Evolutionary conservation across 2,888 invertebrate genomes (phyloP), one percentile per base, ranked within the genome.

Genomic region (Perizoma affinitatum): DNA sequence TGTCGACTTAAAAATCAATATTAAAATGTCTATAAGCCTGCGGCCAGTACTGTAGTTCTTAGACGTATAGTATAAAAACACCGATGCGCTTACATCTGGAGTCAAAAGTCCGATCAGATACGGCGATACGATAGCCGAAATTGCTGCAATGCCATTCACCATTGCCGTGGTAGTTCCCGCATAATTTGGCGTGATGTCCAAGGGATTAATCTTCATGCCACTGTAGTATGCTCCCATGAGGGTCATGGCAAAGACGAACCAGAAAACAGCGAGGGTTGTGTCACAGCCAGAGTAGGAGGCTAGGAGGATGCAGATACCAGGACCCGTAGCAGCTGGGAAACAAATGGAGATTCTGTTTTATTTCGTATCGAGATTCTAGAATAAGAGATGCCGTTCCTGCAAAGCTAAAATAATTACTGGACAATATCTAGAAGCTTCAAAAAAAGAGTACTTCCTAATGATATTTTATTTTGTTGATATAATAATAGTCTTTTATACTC

Each of bases 141-240:
- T 80, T 0, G 95, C 94, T 5, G 95, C 95, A 22, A 93, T 92
- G 0, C 95, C 95, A 68, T 95, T 95, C 5, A 94, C 94, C 69
- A 95, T 82, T 0, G 95, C 95, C 74, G 95, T 95, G 5, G 94
- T 87, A 0, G 94, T 94, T 4, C 95, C 95, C 2, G 94, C 93
- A 71, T 93, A 95, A 75, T 95, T 95, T 0, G 94, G 94, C 4
- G 94, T 93, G 53, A 95, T 89, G 70, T 95, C 95, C 41, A 95
- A 80, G 0, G 94, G 93, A 72, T 95, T 95, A 48, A 95, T 94
- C 80, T 95, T 94, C 93, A 95, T 93, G 35, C 94, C 94, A 61
- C 95, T 94, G 84, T 95, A 95, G 78, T 94, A 96, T 2, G 95
- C 94, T 0, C 95, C 96, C 95, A 95, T 95, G 22, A 95, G 92